Evolutionary conservation across 2,888 invertebrate species (phyloP), one percentile per base, ranked within the genome.

Genomic region (Ecliptopera silaceata): DNA sequence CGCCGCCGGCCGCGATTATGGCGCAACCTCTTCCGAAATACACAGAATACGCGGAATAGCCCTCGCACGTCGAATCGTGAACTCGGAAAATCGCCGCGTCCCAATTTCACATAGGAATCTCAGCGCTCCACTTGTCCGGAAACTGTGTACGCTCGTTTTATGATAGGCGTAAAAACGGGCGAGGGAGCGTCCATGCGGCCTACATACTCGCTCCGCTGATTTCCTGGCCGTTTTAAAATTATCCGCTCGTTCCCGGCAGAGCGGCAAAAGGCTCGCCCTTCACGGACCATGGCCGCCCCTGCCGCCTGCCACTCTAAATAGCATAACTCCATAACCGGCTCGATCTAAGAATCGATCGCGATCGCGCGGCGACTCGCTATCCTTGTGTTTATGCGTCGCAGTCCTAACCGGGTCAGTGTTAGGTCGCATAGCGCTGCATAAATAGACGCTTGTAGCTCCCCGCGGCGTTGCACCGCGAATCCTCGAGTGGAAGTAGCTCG

Each of bases 371-470:
- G 68, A 71, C 72, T 77, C 70, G 78, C 76, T 79, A 77, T 83
- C 82, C 82, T 86, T 86, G 84, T 86, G 84, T 84, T 84, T 82
- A 85, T 79, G 83, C 83, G 81, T 78, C 76, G 82, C 69, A 70
- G 73, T 71, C 71, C 80, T 86, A 89, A 87, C 86, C 86, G 79
- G 90, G 89, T 89, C 90, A 90, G 89, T 90, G 89, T 88, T 90
- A 90, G 89, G 88, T 85, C 88, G 82, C 86, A 87, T 85, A 85
- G 84, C 82, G 77, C 80, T 84, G 86, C 87, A 84, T 81, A 88
- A 88, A 88, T 88, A 88, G 87, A 81, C 72, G 71, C 72, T 69
- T 65, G 71, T 70, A 65, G 73, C 75, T 74, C 71, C 67, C 69
- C 73, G 72, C 74, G 66, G 65, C 71, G 68, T 26, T 56, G 62